Evolutionary conservation across 2,113 vertebrate genomes (phyloP), one percentile per base, ranked within the genome.

Genomic region (Amblyornis subalaris): DNA sequence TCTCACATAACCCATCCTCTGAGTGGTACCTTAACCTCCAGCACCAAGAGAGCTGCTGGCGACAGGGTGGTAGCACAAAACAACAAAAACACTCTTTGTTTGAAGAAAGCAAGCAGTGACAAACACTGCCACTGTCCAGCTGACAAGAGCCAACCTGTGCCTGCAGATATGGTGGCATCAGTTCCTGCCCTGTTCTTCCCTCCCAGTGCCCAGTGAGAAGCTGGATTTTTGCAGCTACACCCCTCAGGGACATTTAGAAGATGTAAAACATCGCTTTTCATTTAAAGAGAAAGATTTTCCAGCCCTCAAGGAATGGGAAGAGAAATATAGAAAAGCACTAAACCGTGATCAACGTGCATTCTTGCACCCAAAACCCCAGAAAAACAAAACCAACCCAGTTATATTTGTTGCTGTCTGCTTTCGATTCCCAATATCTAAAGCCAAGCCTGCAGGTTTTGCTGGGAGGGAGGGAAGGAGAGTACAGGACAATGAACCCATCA

Each of bases 401-500:
- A 10, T 24, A 74, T 36, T 88, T 70, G 36, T 53, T 50, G 36
- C 11, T 50, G 18, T 67, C 51, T 55, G 55, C 70, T 73, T 91
- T 88, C 60, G 80, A 17, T 25, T 90, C 25, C 23, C 44, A 86
- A 3, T 64, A 84, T 19, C 75, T 50, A 74, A 91, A 80, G 55
- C 20, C 60, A 72, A n/a, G 23, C 33, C 66, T 73, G 62, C 18
- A 62, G 35, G 20, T 89, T 93, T 89, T 58, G 65, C 77, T 69
- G 44, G 20, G 51, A 51, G 36, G 18, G 35, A 67, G 53, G 28
- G 45, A 83, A 23, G 21, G 35, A 76, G 48, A 26, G 45, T 53
- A 29, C 20, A 92, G 77, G 70, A 85, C 87, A 74, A 95, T 89
- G 51, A 95, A 94, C 74, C 51, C 66, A 79, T 91, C 71, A 40